A percentile compares a stretch with the other conserved stretches of the same genome.
Conservation (phyloP, 2,113 vertebrate species). For the Orientallactaga bullata region DNA sequence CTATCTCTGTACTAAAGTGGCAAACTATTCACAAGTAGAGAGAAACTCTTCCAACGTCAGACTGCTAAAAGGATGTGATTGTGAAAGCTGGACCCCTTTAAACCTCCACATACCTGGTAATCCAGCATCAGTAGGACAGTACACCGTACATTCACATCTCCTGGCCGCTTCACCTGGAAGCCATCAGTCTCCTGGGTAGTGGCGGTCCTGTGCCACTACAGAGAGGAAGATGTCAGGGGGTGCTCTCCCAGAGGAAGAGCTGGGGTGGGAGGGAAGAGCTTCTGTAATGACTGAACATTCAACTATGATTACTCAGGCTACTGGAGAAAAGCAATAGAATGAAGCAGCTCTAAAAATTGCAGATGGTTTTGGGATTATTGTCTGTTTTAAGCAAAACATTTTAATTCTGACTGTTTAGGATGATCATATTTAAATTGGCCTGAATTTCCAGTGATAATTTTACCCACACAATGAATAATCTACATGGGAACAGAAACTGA, state of each 20-base stretch:
- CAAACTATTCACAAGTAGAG: slow-evolving; percentile 8
- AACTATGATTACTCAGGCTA: slow-evolving; percentile 69
- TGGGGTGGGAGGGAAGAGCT: slow-evolving; percentile 77
- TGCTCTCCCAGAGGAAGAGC: slow-evolving; percentile 81
- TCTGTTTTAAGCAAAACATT: slow-evolving; percentile 19
- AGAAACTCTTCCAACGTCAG: not conserved
- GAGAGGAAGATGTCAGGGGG: slow-evolving; percentile 71
- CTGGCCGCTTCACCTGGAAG: slow-evolving; percentile 99
- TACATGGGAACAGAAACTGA: not conserved
- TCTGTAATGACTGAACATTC: slow-evolving; percentile 75
- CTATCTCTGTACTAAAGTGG: not conserved
- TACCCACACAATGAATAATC: slow-evolving; percentile 42
- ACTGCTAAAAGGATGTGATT: not conserved
- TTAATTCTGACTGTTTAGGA: slow-evolving; percentile 30
- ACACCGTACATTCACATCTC: slow-evolving; percentile 98
- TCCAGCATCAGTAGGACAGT: slow-evolving; percentile 99
- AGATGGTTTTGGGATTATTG: slow-evolving; percentile 18
- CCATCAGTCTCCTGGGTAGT: slow-evolving; percentile 99
- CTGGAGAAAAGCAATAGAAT: slow-evolving; percentile 59
- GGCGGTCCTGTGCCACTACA: slow-evolving; percentile 98
- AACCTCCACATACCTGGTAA: slow-evolving; percentile 92
- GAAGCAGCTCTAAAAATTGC: slow-evolving; percentile 5
- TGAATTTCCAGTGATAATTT: slow-evolving; percentile 37
- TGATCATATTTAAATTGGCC: slow-evolving; percentile 33
- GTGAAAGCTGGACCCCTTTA: not conserved